Evolutionary conservation across 2,113 vertebrate genomes (phyloP), one percentile per base, ranked within the genome.

Genomic region (Phalacrocorax carbo): DNA sequence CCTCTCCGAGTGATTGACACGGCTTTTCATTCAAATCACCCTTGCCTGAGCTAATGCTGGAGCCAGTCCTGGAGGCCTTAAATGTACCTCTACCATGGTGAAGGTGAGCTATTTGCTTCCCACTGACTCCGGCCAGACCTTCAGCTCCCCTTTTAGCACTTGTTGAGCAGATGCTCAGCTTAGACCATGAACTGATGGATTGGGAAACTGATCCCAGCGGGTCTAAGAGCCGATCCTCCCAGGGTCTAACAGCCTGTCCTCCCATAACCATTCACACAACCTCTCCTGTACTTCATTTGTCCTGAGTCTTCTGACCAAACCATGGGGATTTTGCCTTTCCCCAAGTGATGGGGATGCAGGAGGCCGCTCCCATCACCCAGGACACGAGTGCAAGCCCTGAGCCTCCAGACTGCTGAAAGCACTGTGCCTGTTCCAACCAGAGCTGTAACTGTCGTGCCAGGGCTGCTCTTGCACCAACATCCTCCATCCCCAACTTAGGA

Each of bases 371-470:
- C 52, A 32, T 32, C 70, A 64, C 49, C 58, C 0, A 18, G 16
- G 29, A 29, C 5, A 19, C 16, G 30, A 73, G 55, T 4, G 18
- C 40, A 55, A 49, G 42, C 18, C 38, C 44, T 36, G 86, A 77
- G 44, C 64, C n/a, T 36, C 13, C 2, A 29, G 49, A 46, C 54
- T 30, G 64, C 75, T 34, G 34, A 57, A 51, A 82, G 34, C 61
- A 46, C 70, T 3, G 15, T 27, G 60, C 16, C 44, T 34, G 20
- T 3, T 61, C 52, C 81, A 48, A 61, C 57, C 81, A 66, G 29
- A 58, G 48, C 62, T 61, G 20, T 17, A 29, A 51, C 38, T 9
- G 21, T 4, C 1, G 0, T 68, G 34, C 44, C 0, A 0, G 25
- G 44, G 44, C 70, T 55, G 17, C 14, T 86, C 34, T 44, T 55